These are phyloP conservation scores for Cenopis cana DNA, from an alignment of 2,888 invertebrate species.

Conservation along the genomic window DNA sequence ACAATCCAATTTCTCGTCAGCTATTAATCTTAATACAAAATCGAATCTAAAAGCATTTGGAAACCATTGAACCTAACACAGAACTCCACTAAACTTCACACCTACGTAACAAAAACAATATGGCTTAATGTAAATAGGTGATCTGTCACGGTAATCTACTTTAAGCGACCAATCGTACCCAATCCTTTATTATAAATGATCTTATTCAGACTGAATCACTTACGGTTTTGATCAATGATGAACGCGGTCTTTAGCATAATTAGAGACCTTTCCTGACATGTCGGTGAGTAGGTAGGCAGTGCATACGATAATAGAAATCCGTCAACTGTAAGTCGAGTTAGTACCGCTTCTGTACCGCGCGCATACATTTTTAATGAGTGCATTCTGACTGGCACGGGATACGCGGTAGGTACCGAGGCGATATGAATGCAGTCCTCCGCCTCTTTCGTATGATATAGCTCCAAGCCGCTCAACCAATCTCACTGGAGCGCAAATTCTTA, in stretches of 20 bases:
- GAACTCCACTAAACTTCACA: slow-evolving; percentile 39
- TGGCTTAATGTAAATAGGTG: slow-evolving; percentile 30
- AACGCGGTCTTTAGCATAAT: neutral
- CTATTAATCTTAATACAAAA: slow-evolving; percentile 37
- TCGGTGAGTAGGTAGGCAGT: too few species aligned
- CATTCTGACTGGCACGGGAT: too few species aligned
- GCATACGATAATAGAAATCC: too few species aligned
- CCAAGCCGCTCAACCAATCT: too few species aligned
- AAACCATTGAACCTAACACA: slow-evolving; percentile 27
- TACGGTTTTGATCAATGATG: neutral
- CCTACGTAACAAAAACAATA: slow-evolving; percentile 41
- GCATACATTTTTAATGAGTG: too few species aligned
- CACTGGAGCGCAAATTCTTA: too few species aligned
- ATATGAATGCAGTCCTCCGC: too few species aligned
- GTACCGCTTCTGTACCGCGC: too few species aligned
- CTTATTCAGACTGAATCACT: slow-evolving; percentile 24
- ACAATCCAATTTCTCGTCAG: slow-evolving; percentile 6
- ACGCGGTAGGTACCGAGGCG: too few species aligned
- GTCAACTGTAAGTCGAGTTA: too few species aligned
- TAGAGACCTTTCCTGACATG: too few species aligned
- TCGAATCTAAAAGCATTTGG: slow-evolving; percentile 17
- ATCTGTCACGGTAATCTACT: slow-evolving; percentile 42
- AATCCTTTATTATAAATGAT: slow-evolving; percentile 42
- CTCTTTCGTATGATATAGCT: too few species aligned
- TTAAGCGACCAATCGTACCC: slow-evolving; percentile 40